Conservation (phyloP, 2,888 invertebrate species). For the Pemphredon lugubris region DNA sequence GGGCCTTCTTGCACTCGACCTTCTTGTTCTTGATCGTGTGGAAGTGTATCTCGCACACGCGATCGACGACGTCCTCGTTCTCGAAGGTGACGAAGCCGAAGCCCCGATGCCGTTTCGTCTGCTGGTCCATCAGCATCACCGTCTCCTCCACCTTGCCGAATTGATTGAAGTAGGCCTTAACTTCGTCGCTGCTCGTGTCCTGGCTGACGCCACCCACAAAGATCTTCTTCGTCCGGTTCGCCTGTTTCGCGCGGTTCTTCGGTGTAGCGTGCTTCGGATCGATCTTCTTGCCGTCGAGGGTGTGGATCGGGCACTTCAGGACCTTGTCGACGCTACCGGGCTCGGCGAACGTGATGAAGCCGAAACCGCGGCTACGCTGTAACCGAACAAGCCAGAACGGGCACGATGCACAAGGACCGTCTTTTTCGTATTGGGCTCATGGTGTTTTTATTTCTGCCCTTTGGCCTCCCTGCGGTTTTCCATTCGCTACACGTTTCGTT, state of each 20-base stretch:
- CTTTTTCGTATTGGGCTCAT: slow-evolving; percentile 44
- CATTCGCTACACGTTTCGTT: neutral
- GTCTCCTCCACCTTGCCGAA: slow-evolving; percentile 95
- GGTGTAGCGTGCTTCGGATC: slow-evolving; percentile 97
- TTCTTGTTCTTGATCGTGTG: slow-evolving; percentile 96
- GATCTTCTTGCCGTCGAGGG: slow-evolving; percentile 95
- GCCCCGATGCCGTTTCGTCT: slow-evolving; percentile 94
- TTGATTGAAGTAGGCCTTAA: slow-evolving; percentile 94
- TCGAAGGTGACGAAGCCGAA: slow-evolving; percentile 96
- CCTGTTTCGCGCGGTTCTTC: slow-evolving; percentile 92
- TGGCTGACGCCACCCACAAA: slow-evolving; percentile 96
- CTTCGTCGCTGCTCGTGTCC: slow-evolving; percentile 95
- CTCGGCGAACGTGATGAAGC: slow-evolving; percentile 96
- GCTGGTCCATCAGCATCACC: slow-evolving; percentile 96
- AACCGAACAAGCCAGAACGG: slow-evolving; percentile 75
- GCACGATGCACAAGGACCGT: slow-evolving; percentile 68
- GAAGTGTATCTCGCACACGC: slow-evolving; percentile 96
- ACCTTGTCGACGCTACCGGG: slow-evolving; percentile 95
- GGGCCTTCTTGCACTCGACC: slow-evolving; percentile 94
- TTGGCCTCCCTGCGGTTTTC: no score
- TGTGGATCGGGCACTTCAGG: slow-evolving; percentile 94
- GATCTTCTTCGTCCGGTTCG: slow-evolving; percentile 95
- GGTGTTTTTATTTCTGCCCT: slow-evolving; percentile 8
- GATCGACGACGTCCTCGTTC: slow-evolving; percentile 94
- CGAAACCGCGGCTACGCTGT: slow-evolving; percentile 96